Base-by-base conservation (phyloP, 2,113 vertebrate genomes). In the Bos indicus region DNA sequence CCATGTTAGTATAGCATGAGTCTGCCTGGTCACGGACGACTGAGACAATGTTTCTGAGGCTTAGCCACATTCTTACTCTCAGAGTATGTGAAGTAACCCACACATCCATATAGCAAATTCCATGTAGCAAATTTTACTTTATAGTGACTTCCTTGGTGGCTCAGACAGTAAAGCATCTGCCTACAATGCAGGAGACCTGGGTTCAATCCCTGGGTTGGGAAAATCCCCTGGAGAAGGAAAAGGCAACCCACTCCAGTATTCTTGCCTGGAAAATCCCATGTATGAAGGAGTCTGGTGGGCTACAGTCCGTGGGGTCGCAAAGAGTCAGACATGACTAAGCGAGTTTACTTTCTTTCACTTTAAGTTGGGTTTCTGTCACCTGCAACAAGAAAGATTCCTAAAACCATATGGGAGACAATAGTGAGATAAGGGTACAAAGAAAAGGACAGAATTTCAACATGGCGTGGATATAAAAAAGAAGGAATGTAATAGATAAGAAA, bases 351-450 rank as follows among this genome's bases (percentile, higher is more conserved):
- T 67, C 62, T 67, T 67, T 67, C 62, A n/a, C 33, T 95, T 96
- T 54, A 91, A 80, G 48, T 36, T 86, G 80, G 5, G 13, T 90
- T 97, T 95, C 92, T 95, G 14, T 88, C 92, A 95, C 19, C 60
- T 91, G 11, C 28, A 40, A 52, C 21, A 88, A 91, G 59, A 89
- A 91, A 83, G 52, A 64, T 88, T 92, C 94, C 26, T 92, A 91
- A 96, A 93, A 83, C 54, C 30, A 46, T 40, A 59, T 23, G 16
- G 28, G 28, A 93, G 48, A 86, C 7, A 80, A 83, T 26, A 94
- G 87, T 36, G 13, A 74, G 33, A 57, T 80, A 87, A 62, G 0
- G 43, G 25, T 74, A 46, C n/a, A 88, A 71, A 46, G 36, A 78
- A 85, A 85, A 33, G 26, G 14, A 7, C 33, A 80, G 14, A 64